Conservation (phyloP, 2,113 vertebrate genomes). For the Antennarius striatus region DNA sequence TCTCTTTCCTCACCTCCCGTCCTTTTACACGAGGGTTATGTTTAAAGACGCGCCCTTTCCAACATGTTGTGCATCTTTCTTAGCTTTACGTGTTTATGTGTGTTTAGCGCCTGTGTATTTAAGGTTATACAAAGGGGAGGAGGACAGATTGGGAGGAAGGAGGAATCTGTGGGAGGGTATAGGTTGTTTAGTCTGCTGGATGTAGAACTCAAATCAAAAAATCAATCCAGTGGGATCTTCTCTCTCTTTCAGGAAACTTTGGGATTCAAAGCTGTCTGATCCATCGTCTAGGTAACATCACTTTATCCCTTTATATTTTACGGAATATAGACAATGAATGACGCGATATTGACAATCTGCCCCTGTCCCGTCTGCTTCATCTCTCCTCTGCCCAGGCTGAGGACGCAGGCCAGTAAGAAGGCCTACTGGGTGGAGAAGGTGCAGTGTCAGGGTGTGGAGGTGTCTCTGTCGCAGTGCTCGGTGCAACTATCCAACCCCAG, state of each 20-base stretch:
- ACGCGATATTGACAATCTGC: too few species aligned
- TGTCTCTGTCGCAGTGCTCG: conserved; percentile 84
- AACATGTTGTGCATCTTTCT: conserved; percentile 45
- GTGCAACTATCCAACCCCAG: conserved; percentile 77
- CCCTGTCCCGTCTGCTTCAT: too few species aligned
- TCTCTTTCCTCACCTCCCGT: conserved; percentile 1
- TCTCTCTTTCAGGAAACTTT: conserved; percentile 85
- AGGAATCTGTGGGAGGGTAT: conserved; percentile 7
- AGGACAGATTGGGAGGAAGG: conserved; percentile 6
- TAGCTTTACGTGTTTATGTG: conserved; percentile 1
- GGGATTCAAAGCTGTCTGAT: conserved; percentile 89
- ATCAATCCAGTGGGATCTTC: background rate
- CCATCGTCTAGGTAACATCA: conserved; percentile 84
- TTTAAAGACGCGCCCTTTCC: conserved; percentile 29
- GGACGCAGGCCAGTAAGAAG: conserved; percentile 83
- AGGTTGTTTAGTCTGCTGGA: conserved; percentile 40
- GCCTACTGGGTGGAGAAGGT: conserved; percentile 88
- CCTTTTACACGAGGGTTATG: background rate
- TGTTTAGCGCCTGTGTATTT: conserved; percentile 41
- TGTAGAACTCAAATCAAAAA: conserved; percentile 1
- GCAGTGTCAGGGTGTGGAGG: conserved; percentile 85
- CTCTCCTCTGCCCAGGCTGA: conserved; percentile 74
- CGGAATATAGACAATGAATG: too few species aligned
- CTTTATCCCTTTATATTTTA: too few species aligned
- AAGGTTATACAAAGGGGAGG: conserved; percentile 14